Conservation (phyloP, 2,888 invertebrate genomes). For the Cosmia trapezina region DNA sequence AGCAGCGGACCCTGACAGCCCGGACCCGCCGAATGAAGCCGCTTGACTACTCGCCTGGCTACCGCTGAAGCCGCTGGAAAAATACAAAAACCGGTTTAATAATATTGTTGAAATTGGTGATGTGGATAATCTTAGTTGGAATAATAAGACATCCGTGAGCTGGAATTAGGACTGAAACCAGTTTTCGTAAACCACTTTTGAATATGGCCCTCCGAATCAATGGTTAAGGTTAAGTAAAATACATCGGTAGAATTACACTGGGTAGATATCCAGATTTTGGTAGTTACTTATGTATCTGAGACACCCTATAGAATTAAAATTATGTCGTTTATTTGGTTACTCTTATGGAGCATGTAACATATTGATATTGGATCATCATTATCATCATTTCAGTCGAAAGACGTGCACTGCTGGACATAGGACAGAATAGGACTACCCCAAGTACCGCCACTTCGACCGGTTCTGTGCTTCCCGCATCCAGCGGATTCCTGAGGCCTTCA, state of each 20-base stretch:
- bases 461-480: no score
- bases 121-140: not conserved
- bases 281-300: no score
- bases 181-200: not conserved
- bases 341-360: no score
- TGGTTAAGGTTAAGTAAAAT: not conserved
- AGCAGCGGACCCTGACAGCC: conserved; percentile 78
- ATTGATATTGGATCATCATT: no score
- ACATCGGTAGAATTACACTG: not conserved
- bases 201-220: not conserved
- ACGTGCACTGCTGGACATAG: no score
- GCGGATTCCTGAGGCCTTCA: no score
- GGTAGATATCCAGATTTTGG: no score
- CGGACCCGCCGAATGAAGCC: conserved; percentile 81
- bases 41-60: conserved; percentile 89
- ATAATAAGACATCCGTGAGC: not conserved
- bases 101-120: not conserved
- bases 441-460: no score
- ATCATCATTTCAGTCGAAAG: no score
- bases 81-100: not conserved
- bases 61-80: conserved; percentile 82
- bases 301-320: no score
- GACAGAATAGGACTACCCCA: no score
- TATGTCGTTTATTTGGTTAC: no score
- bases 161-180: not conserved